phyloP scores from a whole-genome alignment of 2,797 vertebrate genomes.

The Cetoscarus ocellatus region DNA sequence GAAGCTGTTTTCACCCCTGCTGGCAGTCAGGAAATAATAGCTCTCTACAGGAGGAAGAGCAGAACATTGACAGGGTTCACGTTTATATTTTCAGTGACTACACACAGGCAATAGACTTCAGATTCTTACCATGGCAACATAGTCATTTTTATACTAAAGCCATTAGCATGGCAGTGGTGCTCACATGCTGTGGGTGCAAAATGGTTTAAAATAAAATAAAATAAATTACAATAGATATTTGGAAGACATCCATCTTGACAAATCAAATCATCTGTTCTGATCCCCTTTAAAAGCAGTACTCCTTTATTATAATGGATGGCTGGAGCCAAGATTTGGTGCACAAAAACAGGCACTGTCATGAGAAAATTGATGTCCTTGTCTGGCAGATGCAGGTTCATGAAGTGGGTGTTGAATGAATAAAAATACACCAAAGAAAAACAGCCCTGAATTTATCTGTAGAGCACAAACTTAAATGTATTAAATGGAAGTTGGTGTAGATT shows the following conservation, averaged over 20 bases:
- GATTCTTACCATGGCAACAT: not conserved
- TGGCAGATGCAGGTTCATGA: conserved; percentile 21
- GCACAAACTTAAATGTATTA: conserved; percentile 10
- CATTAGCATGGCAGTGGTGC: conserved; percentile 17
- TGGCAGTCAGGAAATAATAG: conserved; percentile 50
- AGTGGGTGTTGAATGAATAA: conserved; percentile 47
- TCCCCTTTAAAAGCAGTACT: conserved; percentile 63
- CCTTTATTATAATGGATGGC: conserved; percentile 67
- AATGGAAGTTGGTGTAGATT: not conserved
- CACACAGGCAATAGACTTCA: not conserved
- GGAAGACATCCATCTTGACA: conserved; percentile 63
- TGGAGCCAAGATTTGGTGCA: conserved; percentile 38
- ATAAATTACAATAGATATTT: conserved; percentile 53
- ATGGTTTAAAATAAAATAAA: conserved; percentile 35
- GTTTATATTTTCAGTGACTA: conserved; percentile 27
- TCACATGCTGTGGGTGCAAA: conserved; percentile 39
- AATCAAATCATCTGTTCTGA: conserved; percentile 72
- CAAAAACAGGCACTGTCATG: conserved; percentile 41
- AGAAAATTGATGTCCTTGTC: conserved; percentile 65
- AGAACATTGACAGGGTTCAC: conserved; percentile 31
- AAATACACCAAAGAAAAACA: conserved; percentile 27
- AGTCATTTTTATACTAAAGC: conserved; percentile 24
- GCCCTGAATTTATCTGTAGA: conserved; percentile 10
- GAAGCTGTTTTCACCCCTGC: conserved; percentile 37
- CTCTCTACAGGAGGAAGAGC: conserved; percentile 40